Evolutionary conservation across 2,797 vertebrate species (phyloP), one percentile per base, ranked within the genome.

Genomic region (Gallirallus australis): DNA sequence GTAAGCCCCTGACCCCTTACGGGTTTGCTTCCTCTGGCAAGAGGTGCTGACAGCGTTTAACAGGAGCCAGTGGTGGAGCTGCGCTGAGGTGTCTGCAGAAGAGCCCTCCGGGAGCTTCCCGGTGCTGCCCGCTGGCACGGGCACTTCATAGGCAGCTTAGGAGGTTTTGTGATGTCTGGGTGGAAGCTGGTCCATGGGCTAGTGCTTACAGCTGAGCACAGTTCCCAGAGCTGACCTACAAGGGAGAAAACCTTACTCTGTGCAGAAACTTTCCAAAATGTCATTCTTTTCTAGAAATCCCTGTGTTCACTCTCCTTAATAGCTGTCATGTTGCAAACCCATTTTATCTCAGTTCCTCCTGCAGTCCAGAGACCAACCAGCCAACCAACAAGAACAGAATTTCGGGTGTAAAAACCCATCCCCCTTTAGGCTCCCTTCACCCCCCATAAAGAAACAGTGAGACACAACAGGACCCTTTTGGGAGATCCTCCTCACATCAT

Each of bases 1-100:
- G 99, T 99, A 98, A 98, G 57, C 1, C 5, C 47, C 28, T 50
- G 42, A 54, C 64, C 89, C 76, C 17, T 45, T 59, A 19, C 11
- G 35, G 15, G 7, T 25, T 53, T 66, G n/a, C 73, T 77, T 52
- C 87, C 31, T 42, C 37, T 50, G 39, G 5, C 50, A 48, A 40
- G 59, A 69, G 9, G 3, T 52, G 30, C 7, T 0, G 11, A 15
- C 37, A 20, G 37, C 17, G 35, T 4, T 78, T 47, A 37, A 16
- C 16, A 20, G 13, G 66, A 86, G 39, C 1, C 31, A 42, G 56
- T 91, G 61, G 24, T 65, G 69, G 42, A 85, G 52, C 39, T 47
- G 56, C 2, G 0, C 45, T 37, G 56, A 80, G 39, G 33, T 7
- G 1, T 11, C 40, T 73, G 42, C 69, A 66, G 30, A 60, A 71